Evolutionary conservation across 2,888 invertebrate genomes (phyloP).

Genomic region (Metallyticus violacea): DNA sequence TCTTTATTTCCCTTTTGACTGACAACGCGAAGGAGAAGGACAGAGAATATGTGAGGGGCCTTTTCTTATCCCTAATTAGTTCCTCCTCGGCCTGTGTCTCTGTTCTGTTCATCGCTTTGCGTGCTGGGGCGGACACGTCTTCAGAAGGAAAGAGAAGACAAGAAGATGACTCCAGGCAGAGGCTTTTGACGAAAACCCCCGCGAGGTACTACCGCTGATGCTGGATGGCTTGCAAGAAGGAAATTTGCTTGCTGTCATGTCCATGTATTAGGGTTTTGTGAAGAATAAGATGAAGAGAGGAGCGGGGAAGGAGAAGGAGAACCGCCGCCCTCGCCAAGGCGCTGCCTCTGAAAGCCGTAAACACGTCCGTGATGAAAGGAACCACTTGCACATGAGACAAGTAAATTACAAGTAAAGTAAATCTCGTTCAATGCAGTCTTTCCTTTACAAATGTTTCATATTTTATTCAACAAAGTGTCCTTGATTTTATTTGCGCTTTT

Average conservation of each 20-base stretch:
- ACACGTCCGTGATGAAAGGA: constrained; percentile 42
- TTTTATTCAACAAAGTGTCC: too few species aligned
- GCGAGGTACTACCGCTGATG: constrained; percentile 4
- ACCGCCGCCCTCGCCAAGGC: background rate
- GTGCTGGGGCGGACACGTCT: constrained; percentile 4
- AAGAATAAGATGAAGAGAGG: background rate
- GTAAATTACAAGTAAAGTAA: background rate
- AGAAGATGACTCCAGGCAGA: constrained; percentile 1
- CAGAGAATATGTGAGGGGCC: constrained; percentile 37
- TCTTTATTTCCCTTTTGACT: constrained; percentile 43
- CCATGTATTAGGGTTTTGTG: constrained; percentile 29
- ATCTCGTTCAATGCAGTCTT: background rate
- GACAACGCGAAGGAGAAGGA: constrained; percentile 38
- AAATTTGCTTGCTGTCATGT: constrained; percentile 32
- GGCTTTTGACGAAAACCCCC: constrained; percentile 19
- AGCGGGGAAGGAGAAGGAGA: background rate
- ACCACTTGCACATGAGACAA: constrained; percentile 26
- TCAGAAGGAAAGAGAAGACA: constrained; percentile 2
- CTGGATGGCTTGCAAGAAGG: constrained; percentile 27
- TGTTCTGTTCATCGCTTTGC: constrained; percentile 9
- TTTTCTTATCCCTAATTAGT: constrained; percentile 45
- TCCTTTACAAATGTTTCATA: background rate
- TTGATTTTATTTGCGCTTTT: too few species aligned
- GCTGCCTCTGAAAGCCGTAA: constrained; percentile 14
- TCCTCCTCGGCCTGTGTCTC: constrained; percentile 35